These are phyloP conservation scores for Anaspis maculata DNA, from an alignment of 2,888 invertebrate species.

Conservation along the genomic window DNA sequence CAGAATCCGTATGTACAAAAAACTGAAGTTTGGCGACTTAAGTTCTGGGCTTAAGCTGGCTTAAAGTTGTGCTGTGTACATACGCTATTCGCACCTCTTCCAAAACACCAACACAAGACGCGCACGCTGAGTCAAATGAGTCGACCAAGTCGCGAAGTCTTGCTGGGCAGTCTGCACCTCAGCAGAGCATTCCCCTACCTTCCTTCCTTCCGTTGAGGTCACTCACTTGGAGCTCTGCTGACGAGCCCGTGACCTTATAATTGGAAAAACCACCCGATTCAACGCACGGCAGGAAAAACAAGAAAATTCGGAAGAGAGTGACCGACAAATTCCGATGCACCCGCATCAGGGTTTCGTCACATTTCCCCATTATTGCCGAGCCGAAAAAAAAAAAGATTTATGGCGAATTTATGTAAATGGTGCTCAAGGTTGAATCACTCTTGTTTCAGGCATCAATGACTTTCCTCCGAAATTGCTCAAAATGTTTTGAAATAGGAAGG, in stretches of 20 bases:
- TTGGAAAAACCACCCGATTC: slow-evolving; percentile 2
- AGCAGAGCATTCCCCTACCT: slow-evolving; percentile 27
- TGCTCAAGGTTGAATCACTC: not conserved
- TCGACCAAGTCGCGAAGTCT: slow-evolving; percentile 11
- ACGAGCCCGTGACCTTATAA: slow-evolving; percentile 30
- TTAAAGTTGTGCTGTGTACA: too few species aligned
- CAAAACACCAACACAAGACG: slow-evolving; percentile 20
- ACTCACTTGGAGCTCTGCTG: slow-evolving; percentile 30
- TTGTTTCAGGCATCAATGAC: not conserved
- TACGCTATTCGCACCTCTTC: slow-evolving; percentile 13
- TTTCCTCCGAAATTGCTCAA: not conserved
- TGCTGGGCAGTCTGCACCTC: slow-evolving; percentile 11
- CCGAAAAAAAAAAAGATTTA: slow-evolving; percentile 1
- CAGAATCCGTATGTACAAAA: slow-evolving; percentile 12
- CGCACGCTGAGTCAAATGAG: slow-evolving; percentile 26
- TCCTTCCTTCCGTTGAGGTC: slow-evolving; percentile 37
- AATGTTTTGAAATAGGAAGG: too few species aligned
- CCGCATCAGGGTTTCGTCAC: too few species aligned
- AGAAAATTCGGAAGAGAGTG: too few species aligned
- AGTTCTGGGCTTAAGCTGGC: too few species aligned
- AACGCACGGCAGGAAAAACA: too few species aligned
- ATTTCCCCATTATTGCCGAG: too few species aligned
- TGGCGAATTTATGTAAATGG: slow-evolving; percentile 1
- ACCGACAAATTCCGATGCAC: too few species aligned
- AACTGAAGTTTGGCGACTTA: not conserved